A percentile compares a stretch with the other conserved stretches of the same genome.
phyloP scores from a whole-genome alignment of 92 coral and sea anemone genomes.

The Paragorgia papillata region DNA sequence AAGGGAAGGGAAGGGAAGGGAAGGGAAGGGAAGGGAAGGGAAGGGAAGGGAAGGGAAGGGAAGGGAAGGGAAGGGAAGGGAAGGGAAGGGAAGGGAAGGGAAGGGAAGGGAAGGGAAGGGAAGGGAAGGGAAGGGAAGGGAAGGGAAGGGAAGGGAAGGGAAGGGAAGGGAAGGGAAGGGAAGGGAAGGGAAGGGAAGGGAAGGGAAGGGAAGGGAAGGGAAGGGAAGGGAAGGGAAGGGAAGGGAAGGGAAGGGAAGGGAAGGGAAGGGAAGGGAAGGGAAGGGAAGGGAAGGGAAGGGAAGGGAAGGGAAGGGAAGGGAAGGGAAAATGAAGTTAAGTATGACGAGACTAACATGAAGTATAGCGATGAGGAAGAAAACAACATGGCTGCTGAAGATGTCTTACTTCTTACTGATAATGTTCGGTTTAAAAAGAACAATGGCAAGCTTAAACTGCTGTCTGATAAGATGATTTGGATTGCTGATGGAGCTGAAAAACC shows the following conservation, averaged over 20 bases:
- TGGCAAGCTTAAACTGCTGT: conserved; percentile 80
- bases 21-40: not conserved
- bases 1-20: not conserved
- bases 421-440: conserved; percentile 84
- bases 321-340: too few species aligned
- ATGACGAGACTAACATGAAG: conserved; percentile 29
- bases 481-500: conserved; percentile 75
- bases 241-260: too few species aligned
- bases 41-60: not conserved
- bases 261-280: too few species aligned
- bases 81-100: not conserved
- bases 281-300: too few species aligned
- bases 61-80: not conserved
- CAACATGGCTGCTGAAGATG: conserved; percentile 93
- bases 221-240: too few species aligned
- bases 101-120: not conserved
- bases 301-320: too few species aligned
- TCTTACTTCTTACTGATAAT: conserved; percentile 75
- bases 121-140: not conserved
- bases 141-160: not conserved
- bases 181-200: not conserved
- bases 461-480: conserved; percentile 78
- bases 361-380: conserved; percentile 47
- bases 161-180: not conserved
- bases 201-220: not conserved